Conservation (phyloP, 23 tunicate species). For the Styela plicata region DNA sequence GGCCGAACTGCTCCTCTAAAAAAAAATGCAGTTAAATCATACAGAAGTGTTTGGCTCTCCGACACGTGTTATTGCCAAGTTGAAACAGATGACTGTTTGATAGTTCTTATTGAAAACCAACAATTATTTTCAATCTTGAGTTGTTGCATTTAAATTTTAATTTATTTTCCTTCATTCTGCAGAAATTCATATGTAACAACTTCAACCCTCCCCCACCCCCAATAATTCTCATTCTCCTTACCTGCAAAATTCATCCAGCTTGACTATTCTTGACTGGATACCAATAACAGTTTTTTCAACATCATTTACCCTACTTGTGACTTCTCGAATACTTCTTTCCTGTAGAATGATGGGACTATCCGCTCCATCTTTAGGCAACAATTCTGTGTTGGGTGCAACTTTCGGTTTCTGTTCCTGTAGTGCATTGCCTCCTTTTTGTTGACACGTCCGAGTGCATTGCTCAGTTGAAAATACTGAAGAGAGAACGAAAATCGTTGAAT, state of each 20-base stretch:
- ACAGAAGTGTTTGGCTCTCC: too few relatives aligned
- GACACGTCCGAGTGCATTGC: conserved; percentile 15
- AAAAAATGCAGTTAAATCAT: too few relatives aligned
- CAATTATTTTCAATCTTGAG: too few relatives aligned
- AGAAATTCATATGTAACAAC: too few relatives aligned
- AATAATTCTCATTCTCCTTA: too few relatives aligned
- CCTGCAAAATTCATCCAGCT: conserved; percentile 27
- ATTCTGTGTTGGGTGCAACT: conserved; percentile 6
- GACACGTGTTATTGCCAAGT: too few relatives aligned
- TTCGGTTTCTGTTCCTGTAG: background rate
- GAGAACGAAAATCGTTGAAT: background rate
- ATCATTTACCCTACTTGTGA: conserved; percentile 2
- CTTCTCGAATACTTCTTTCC: background rate
- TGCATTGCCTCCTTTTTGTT: background rate
- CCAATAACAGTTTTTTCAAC: conserved; percentile 20
- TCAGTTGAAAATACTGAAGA: conserved; percentile 14
- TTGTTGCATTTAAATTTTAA: too few relatives aligned
- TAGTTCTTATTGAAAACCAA: too few relatives aligned
- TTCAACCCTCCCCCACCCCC: too few relatives aligned
- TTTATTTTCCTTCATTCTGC: too few relatives aligned
- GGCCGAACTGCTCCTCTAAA: too few relatives aligned
- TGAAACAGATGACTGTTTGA: too few relatives aligned
- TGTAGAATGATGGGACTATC: background rate
- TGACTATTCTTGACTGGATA: conserved; percentile 12
- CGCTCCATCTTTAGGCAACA: conserved; percentile 23